These are phyloP conservation scores for Syngnathus acus DNA, from an alignment of 2,797 vertebrate genomes.

Conservation along the genomic window DNA sequence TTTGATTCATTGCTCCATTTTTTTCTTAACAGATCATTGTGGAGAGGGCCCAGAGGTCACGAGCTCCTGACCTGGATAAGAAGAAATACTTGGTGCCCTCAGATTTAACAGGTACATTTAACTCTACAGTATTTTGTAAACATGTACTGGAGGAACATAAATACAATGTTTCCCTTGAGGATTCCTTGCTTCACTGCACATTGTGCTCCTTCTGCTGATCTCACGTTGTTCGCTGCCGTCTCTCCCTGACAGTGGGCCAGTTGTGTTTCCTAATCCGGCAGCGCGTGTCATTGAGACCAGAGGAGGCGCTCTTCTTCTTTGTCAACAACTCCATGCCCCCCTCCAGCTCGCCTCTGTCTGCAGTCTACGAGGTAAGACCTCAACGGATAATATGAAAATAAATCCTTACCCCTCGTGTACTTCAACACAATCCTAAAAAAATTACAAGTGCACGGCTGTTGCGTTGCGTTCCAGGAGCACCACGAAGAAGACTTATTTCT, in stretches of 20 bases:
- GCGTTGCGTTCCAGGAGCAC: slow-evolving; percentile 77
- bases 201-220: not conserved
- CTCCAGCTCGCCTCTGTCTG: slow-evolving; percentile 90
- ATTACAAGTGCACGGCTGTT: not conserved
- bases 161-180: too few relatives aligned
- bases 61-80: slow-evolving; percentile 76
- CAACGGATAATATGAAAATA: too few relatives aligned
- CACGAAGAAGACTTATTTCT: slow-evolving; percentile 95
- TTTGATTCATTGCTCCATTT: too few relatives aligned
- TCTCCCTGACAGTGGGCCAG: slow-evolving; percentile 78
- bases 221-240: slow-evolving; percentile 4
- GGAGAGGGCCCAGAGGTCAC: slow-evolving; percentile 67
- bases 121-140: not conserved
- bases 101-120: slow-evolving; percentile 70
- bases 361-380: slow-evolving; percentile 84
- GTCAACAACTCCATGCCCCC: slow-evolving; percentile 96
- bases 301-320: slow-evolving; percentile 97
- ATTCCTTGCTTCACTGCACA: too few relatives aligned
- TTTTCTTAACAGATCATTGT: slow-evolving; percentile 66
- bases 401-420: too few relatives aligned
- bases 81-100: slow-evolving; percentile 78
- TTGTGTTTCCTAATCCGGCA: slow-evolving; percentile 97
- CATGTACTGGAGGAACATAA: too few relatives aligned
- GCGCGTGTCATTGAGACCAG: slow-evolving; percentile 89
- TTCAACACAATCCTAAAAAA: too few relatives aligned